Percentiles rank a stretch among this genome's conserved stretches.
Evolutionary conservation across 2,888 invertebrate genomes (phyloP).

Genomic region (Muschampia plurimacula): DNA sequence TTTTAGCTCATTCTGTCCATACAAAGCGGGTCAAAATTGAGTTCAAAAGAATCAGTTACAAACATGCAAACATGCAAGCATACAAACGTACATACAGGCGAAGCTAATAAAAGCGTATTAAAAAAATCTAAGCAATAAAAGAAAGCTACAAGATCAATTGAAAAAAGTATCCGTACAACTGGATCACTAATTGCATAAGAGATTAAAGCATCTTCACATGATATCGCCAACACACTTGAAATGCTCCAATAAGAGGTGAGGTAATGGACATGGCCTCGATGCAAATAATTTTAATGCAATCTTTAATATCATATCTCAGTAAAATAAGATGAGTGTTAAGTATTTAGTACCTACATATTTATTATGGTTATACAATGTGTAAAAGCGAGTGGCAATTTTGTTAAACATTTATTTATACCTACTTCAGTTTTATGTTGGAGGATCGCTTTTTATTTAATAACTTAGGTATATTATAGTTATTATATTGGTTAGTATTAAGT

Average conservation of each 20-base stretch:
- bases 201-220: slow-evolving; percentile 21
- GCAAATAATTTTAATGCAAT: slow-evolving; percentile 29
- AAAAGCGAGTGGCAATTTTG: background rate
- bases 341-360: background rate
- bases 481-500: too few relatives aligned
- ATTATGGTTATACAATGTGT: slow-evolving; percentile 1
- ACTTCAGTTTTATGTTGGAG: too few relatives aligned
- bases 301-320: slow-evolving; percentile 13
- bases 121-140: too few relatives aligned
- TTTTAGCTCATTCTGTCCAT: too few relatives aligned
- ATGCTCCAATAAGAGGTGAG: slow-evolving; percentile 13
- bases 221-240: slow-evolving; percentile 13
- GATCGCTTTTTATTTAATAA: too few relatives aligned
- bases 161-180: slow-evolving; percentile 3
- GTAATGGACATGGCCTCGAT: slow-evolving; percentile 19
- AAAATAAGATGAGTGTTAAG: slow-evolving; percentile 5
- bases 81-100: too few relatives aligned
- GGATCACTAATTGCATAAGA: slow-evolving; percentile 22
- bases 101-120: too few relatives aligned
- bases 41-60: too few relatives aligned
- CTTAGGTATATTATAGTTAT: too few relatives aligned
- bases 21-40: too few relatives aligned
- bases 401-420: background rate
- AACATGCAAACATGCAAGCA: too few relatives aligned
- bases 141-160: background rate